Evolutionary conservation across 2,888 invertebrate species (phyloP).

Genomic region (Chalcosyrphus nemorum): DNA sequence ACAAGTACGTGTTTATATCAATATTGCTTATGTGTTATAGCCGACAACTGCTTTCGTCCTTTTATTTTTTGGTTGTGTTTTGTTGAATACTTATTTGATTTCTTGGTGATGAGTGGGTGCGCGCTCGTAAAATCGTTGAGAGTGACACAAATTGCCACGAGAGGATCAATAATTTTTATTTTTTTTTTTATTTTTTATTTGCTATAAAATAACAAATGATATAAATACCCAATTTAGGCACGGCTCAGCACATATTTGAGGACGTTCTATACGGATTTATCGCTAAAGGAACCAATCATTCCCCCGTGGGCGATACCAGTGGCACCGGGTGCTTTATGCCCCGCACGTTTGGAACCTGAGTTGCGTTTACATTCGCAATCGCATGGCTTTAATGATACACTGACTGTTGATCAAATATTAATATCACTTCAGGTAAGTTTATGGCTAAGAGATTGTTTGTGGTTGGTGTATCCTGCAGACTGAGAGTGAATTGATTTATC

Average conservation of each 20-base stretch:
- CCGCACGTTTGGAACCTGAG: slow-evolving; percentile 83
- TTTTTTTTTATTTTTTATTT: slow-evolving; percentile 3
- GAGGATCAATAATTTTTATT: slow-evolving; percentile 43
- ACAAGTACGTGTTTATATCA: slow-evolving; percentile 75
- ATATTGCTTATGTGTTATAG: slow-evolving; percentile 48
- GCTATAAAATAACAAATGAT: slow-evolving; percentile 50
- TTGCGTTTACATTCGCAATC: slow-evolving; percentile 80
- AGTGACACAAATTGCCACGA: slow-evolving; percentile 57
- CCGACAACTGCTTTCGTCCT: slow-evolving; percentile 7
- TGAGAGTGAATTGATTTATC: slow-evolving; percentile 17
- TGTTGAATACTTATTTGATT: slow-evolving; percentile 35
- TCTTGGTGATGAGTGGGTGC: slow-evolving; percentile 47
- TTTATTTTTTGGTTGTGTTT: neutral
- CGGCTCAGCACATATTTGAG: slow-evolving; percentile 82
- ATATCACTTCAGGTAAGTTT: slow-evolving; percentile 82
- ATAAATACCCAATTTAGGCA: slow-evolving; percentile 74
- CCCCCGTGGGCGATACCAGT: slow-evolving; percentile 83
- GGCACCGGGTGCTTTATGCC: slow-evolving; percentile 82
- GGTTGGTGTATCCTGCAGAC: neutral
- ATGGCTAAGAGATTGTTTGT: neutral
- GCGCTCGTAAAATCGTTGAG: slow-evolving; percentile 49
- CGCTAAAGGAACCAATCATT: slow-evolving; percentile 82
- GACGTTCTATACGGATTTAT: slow-evolving; percentile 83
- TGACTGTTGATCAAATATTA: slow-evolving; percentile 82
- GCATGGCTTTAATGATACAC: slow-evolving; percentile 78